Conservation (phyloP, 2,113 vertebrate species). For the Bufo gargarizans region DNA sequence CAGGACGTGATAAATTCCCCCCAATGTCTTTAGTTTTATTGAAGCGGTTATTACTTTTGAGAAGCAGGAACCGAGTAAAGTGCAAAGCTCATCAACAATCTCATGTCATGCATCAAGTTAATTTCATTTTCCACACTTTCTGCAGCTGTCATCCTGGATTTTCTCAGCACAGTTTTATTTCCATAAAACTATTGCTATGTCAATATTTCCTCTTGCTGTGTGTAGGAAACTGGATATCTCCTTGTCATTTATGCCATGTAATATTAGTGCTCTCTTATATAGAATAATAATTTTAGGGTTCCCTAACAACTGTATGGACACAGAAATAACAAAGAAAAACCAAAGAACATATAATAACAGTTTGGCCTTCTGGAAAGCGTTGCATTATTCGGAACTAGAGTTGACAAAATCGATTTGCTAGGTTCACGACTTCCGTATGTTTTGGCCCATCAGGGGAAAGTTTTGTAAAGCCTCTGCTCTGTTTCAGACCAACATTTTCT, state of each 20-base stretch:
- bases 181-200: constrained; percentile 19
- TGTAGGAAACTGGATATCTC: background rate
- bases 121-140: background rate
- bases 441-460: too few species aligned
- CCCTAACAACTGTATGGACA: background rate
- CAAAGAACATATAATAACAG: too few species aligned
- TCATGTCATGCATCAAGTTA: constrained; percentile 1
- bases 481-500: too few species aligned
- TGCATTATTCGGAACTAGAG: too few species aligned
- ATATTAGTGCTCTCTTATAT: background rate
- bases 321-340: too few species aligned
- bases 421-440: too few species aligned
- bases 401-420: too few species aligned
- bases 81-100: background rate
- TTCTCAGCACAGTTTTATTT: constrained; percentile 19
- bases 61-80: background rate
- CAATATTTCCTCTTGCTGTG: background rate
- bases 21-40: background rate
- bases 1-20: too few species aligned
- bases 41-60: background rate
- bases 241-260: background rate
- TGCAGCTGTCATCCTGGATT: constrained; percentile 33
- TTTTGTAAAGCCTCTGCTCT: too few species aligned
- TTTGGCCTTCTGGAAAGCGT: too few species aligned
- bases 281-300: background rate